Base-by-base conservation (phyloP, 2,888 invertebrate genomes). In the Himalopsyche japonica region DNA sequence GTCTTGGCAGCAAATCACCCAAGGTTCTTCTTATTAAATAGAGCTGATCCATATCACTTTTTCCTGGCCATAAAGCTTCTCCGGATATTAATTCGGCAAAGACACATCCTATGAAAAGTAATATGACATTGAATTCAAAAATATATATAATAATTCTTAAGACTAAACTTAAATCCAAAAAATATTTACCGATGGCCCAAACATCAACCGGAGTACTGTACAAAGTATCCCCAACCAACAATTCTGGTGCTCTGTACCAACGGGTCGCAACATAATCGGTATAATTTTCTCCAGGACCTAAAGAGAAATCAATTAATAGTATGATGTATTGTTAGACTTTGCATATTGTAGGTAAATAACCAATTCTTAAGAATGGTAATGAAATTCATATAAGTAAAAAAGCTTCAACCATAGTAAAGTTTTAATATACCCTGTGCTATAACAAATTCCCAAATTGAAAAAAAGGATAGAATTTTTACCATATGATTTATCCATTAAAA, bases 251-350 rank as follows among this genome's bases (percentile, higher is more conserved):
- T 86, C 99, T 93, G 92, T 99, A 99, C 99, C 99, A 99, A 82
- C 99, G 93, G 49, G 99, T 99, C 76, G 99, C 99, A 87, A 99
- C 99, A 91, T 99, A 99, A 91, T 99, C 99, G 82, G 99, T 99
- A 91, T 99, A 99, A 90, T 98, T 97, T 93, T 99, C 99, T 0
- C 97, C 98, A 0, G 98, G 98, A 91, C 96, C 97, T 95, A 47
- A n/a, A 80, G 49, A 34, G 18, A 57, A 43, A 43, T 43, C 12
- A 15, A 15, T 43, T 15, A 37, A 10, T 34, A 8, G 5, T 34
- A 34, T 34, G 12, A 43, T 43, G 37, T 12, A 10, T 43, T 15
- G 2, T 43, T 43, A 1, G 43, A 43, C 43, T 43, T 0, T 43
- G 43, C 37, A 43, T 34, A 34, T 0, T 34, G 8, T 34, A 8